Evolutionary conservation across 2,888 invertebrate species (phyloP), one percentile per base, ranked within the genome.

Genomic region (Polyommatus iphigenia): DNA sequence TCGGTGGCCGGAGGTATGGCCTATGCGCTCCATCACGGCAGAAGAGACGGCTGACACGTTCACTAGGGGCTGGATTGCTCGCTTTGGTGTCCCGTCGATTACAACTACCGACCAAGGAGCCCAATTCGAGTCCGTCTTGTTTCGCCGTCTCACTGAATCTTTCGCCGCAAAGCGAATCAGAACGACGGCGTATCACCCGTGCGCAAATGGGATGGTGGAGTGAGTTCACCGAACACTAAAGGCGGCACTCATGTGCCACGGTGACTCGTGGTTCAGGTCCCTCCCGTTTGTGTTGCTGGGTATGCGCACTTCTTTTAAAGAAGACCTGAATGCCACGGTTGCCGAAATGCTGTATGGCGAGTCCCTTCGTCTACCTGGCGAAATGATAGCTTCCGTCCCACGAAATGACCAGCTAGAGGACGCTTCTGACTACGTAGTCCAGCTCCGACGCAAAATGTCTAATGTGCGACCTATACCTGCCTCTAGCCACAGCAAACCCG

Each of bases 211-310:
- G 2, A 73, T 78, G 71, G n/a, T 79, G 3, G 79, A 79, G 62
- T 75, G 79, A 4, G 29, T 57, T 24, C 78, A 91, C 80, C 82
- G 90, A 1, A 83, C 85, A 8, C 80, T 91, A 7, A 80, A 80
- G 32, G 78, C 80, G 0, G 73, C 80, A 3, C 24, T 81, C 0
- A 81, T 80, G 78, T 77, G 91, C 89, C 82, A 82, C 85, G 8
- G 24, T 0, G 76, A 67, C 13, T 73, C 78, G 0, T 81, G 81
- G 80, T 2, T 54, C 0, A 7, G 29, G 5, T 71, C 80, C 3
- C 77, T 81, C 6, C 80, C 81, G 3, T 29, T 81, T 18, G 81
- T 81, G 0, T 77, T 81, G 0, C 73, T 82, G 0, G 80, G 81
- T 10, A 80, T 81, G 78, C 78, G 81, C 0, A 46, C 80, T 0